Evolutionary conservation across 2,113 vertebrate species (phyloP).

Genomic region (Tychaedon coryphoeus): DNA sequence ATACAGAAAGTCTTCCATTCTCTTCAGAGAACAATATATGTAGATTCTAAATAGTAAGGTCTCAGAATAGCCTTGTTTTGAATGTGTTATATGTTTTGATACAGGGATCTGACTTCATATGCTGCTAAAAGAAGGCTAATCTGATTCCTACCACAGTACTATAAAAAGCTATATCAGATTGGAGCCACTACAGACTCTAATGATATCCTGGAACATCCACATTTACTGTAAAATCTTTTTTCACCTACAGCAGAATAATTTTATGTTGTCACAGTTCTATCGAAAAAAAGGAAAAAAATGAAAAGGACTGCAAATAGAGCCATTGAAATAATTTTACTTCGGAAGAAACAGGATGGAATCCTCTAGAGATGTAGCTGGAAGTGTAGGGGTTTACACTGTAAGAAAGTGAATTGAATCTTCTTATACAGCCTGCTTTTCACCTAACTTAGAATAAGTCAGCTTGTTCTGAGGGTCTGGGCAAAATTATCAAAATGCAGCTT

Average conservation of each 20-base stretch:
- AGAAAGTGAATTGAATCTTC: background rate
- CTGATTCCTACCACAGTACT: background rate
- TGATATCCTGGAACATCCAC: background rate
- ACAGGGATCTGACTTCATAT: background rate
- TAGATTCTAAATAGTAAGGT: background rate
- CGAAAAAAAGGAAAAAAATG: background rate
- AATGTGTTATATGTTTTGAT: background rate
- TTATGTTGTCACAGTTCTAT: background rate
- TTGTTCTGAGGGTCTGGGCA: background rate
- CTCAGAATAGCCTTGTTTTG: background rate
- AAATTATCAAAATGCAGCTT: background rate
- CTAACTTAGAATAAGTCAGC: background rate
- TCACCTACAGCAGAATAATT: background rate
- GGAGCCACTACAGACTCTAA: background rate
- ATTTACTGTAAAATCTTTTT: background rate
- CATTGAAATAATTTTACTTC: background rate
- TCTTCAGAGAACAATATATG: background rate
- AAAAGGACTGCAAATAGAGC: background rate
- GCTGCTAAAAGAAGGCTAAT: background rate
- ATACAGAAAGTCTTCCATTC: background rate
- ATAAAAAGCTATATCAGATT: background rate
- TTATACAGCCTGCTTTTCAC: background rate
- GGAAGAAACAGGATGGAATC: background rate
- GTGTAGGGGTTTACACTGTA: background rate
- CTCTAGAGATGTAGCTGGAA: background rate